Percentiles rank a stretch among this genome's conserved stretches.
These are phyloP conservation scores for Seladonia tumulorum DNA, from an alignment of 2,888 invertebrate species.

Conservation along the genomic window DNA sequence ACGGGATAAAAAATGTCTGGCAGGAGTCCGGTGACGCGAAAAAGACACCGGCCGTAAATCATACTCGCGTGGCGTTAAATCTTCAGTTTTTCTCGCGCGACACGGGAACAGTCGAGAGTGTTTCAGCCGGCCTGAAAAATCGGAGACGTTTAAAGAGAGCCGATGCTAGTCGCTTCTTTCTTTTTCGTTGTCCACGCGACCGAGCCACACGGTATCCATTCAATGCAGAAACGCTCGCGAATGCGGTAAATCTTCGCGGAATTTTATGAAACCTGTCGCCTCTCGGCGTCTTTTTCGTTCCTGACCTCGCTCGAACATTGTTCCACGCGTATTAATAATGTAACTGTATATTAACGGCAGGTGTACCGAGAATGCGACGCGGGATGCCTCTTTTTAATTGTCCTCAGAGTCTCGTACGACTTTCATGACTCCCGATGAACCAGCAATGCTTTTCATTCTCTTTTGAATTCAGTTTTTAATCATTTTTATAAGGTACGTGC, in stretches of 20 bases:
- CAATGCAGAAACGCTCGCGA: neutral
- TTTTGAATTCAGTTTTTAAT: too few relatives aligned
- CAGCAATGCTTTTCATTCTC: too few relatives aligned
- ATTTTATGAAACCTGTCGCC: conserved; percentile 21
- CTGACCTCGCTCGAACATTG: conserved; percentile 3
- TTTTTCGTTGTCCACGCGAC: neutral
- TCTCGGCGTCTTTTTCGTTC: neutral
- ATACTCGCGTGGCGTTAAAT: conserved; percentile 39
- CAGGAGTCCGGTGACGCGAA: conserved; percentile 19
- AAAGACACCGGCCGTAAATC: conserved; percentile 42
- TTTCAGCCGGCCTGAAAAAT: conserved; percentile 1
- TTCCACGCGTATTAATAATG: neutral
- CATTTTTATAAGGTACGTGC: too few relatives aligned
- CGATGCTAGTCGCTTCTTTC: neutral
- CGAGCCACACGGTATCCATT: neutral
- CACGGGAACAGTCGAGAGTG: too few relatives aligned
- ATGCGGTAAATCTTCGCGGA: conserved; percentile 7
- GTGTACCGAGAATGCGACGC: neutral
- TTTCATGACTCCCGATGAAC: neutral
- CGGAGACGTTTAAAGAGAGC: neutral
- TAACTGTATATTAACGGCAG: conserved; percentile 15
- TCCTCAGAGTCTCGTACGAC: neutral
- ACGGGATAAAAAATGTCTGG: neutral
- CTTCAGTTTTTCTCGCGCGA: conserved; percentile 34
- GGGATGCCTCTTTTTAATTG: neutral